phyloP scores from a whole-genome alignment of 2,113 vertebrate genomes.

The Thalassarche chlororhynchos region DNA sequence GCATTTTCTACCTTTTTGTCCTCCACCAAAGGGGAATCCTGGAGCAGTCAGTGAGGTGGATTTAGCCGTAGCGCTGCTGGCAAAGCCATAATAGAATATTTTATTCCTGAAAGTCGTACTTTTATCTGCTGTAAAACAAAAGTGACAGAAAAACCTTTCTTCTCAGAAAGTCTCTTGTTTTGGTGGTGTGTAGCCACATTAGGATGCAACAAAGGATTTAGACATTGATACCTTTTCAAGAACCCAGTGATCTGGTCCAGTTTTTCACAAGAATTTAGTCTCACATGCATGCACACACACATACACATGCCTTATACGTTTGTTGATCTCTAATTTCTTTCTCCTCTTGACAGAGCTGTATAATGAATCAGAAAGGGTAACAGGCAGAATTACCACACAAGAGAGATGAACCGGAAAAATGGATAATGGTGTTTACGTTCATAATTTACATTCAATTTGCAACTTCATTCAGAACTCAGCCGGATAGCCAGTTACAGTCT shows the following conservation, averaged over 20 bases:
- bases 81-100: not conserved
- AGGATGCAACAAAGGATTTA: not conserved
- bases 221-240: not conserved
- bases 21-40: not conserved
- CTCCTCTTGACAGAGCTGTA: not conserved
- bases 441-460: not conserved
- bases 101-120: not conserved
- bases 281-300: not conserved
- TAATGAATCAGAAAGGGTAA: not conserved
- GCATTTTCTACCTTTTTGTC: not conserved
- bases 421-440: not conserved
- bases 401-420: not conserved
- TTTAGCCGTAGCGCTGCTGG: not conserved
- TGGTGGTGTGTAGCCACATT: not conserved
- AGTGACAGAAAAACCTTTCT: not conserved
- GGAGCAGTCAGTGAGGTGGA: not conserved
- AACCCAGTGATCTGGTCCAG: not conserved
- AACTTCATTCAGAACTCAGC: not conserved
- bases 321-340: not conserved
- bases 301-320: not conserved
- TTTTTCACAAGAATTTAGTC: not conserved
- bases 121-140: not conserved
- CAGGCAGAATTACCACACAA: not conserved
- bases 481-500: not conserved
- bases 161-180: not conserved